A percentile compares a stretch with the other conserved stretches of the same genome.
Evolutionary conservation across 2,888 invertebrate genomes (phyloP).

Genomic region (Agapostemon virescens): DNA sequence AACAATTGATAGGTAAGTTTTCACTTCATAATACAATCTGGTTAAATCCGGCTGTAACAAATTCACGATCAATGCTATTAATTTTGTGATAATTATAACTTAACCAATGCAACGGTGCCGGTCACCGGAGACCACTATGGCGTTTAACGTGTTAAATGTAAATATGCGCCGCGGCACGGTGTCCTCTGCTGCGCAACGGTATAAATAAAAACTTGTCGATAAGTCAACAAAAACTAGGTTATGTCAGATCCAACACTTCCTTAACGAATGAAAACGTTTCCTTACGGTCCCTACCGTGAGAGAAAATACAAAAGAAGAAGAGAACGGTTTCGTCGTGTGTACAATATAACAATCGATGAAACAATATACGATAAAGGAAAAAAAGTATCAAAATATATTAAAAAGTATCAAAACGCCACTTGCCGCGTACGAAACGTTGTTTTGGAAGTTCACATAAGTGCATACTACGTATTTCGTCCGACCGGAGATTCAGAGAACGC

Average conservation of each 20-base stretch:
- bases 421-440: conserved; percentile 70
- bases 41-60: no score
- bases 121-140: no score
- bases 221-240: conserved; percentile 31
- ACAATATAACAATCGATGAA: conserved; percentile 58
- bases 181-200: conserved; percentile 1
- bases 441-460: conserved; percentile 73
- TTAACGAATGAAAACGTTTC: conserved; percentile 27
- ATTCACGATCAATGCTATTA: no score
- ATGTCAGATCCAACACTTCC: conserved; percentile 44
- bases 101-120: no score
- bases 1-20: no score
- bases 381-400: conserved; percentile 58
- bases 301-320: conserved; percentile 57
- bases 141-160: no score
- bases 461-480: conserved; percentile 30
- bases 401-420: conserved; percentile 64
- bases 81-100: no score
- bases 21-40: no score
- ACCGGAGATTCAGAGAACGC: conserved; percentile 44
- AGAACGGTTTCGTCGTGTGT: conserved; percentile 45
- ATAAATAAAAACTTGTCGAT: conserved; percentile 36
- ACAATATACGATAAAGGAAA: conserved; percentile 56
- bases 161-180: conserved; percentile 27
- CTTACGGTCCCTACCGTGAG: conserved; percentile 58